Base-by-base conservation (phyloP, 2,797 vertebrate species). In the Phrynocephalus vlangalii region DNA sequence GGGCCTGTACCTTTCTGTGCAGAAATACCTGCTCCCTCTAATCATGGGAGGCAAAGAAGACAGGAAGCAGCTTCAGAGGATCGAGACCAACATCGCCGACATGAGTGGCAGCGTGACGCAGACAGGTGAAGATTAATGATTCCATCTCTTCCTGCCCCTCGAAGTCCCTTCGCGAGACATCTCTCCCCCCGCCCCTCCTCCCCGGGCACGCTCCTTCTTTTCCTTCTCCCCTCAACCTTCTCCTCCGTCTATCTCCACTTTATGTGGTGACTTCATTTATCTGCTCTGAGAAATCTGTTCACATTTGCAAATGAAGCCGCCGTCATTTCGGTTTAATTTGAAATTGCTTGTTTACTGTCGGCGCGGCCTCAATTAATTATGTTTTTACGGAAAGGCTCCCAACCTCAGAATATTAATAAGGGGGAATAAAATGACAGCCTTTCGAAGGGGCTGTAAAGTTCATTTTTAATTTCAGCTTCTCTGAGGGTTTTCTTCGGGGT, bases 291-390 rank as follows among this genome's bases (percentile, higher is more conserved):
- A 99, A 88, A 99, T 99, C 98, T 98, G 97, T 97, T 97, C 97
- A 98, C 99, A 98, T 98, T 99, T 98, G 99, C 98, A 99, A 99
- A 99, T 98, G 98, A 99, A 98, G 98, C 97, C 94, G 98, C 99
- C 99, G 98, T 99, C 98, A 99, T 99, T 99, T 99, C 97, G 97
- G 98, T 99, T 99, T 99, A 99, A 99, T 99, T 99, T 99, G 98
- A 99, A 99, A 99, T 99, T 99, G 98, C 98, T 99, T 99, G 98
- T 99, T 99, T 99, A 99, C 98, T 99, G 98, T 99, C 98, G 98
- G 98, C 98, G 97, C 98, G 97, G 98, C 98, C 98, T 99, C 98
- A 99, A 99, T 99, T 99, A 99, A 99, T 99, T 99, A 99, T 98
- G 98, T 99, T 99, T 97, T 99, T 98, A 98, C 98, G 98, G 98